A percentile compares a stretch with the other conserved stretches of the same genome.
These are phyloP conservation scores for Petrocephalus sullivani DNA, from an alignment of 2,797 vertebrate genomes.

Conservation along the genomic window DNA sequence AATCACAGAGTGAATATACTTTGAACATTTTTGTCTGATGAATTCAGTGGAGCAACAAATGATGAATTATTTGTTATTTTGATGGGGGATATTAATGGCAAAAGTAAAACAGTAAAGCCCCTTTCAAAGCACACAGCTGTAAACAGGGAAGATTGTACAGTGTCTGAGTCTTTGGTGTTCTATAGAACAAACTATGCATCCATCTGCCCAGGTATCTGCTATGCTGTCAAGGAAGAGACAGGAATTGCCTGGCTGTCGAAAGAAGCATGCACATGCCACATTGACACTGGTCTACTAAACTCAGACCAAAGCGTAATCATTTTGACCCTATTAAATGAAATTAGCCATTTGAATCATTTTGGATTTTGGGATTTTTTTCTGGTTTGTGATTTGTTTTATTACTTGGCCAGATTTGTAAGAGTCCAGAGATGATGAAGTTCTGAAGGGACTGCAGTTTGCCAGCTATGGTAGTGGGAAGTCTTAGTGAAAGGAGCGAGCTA, in stretches of 20 bases:
- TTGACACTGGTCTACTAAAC: neutral
- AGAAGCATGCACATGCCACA: neutral
- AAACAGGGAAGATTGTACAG: neutral
- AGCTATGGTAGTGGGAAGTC: constrained; percentile 33
- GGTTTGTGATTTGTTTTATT: neutral
- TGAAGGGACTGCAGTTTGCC: neutral
- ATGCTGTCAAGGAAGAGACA: neutral
- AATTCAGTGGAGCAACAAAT: neutral
- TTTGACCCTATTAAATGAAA: neutral
- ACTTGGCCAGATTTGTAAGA: neutral
- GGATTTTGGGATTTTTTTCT: neutral
- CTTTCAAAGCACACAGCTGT: neutral
- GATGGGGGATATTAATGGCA: neutral
- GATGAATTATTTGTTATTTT: neutral
- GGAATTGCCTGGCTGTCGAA: neutral
- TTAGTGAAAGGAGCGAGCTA: constrained; percentile 27
- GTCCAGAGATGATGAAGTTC: constrained; percentile 27
- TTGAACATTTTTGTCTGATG: neutral
- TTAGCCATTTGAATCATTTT: neutral
- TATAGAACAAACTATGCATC: neutral
- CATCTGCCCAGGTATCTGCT: neutral
- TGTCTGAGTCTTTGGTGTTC: neutral
- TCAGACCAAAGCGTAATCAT: neutral
- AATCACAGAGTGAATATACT: neutral
- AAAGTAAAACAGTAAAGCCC: neutral